Conservation (phyloP, 2,888 invertebrate species). For the Sesia bembeciformis region DNA sequence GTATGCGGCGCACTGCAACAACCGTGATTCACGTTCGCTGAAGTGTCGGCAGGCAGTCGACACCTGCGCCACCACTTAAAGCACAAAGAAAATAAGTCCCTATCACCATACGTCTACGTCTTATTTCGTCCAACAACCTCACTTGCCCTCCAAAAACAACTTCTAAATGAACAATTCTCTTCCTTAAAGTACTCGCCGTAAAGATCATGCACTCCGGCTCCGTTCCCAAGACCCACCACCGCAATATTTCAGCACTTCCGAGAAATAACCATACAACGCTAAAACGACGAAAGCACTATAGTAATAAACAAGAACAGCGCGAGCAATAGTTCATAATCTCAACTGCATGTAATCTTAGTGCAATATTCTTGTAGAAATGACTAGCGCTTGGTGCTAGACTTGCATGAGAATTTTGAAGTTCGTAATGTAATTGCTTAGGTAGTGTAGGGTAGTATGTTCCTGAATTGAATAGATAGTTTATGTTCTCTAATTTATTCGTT, state of each 20-base stretch:
- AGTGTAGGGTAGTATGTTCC: too few relatives aligned
- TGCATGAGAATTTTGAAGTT: too few relatives aligned
- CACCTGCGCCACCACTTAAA: constrained; percentile 43
- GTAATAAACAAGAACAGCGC: constrained; percentile 43
- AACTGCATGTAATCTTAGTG: constrained; percentile 26
- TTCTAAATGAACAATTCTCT: constrained; percentile 34
- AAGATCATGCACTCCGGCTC: constrained; percentile 35
- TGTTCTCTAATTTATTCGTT: too few relatives aligned
- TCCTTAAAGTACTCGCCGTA: constrained; percentile 35
- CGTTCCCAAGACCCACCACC: constrained; percentile 36
- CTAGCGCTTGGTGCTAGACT: constrained; percentile 7
- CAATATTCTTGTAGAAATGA: constrained; percentile 4
- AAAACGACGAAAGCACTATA: constrained; percentile 48
- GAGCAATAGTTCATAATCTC: constrained; percentile 52
- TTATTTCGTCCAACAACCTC: constrained; percentile 13
- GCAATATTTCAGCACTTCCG: constrained; percentile 62
- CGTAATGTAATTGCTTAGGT: too few relatives aligned
- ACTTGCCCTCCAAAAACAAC: constrained; percentile 28
- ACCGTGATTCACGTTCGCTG: constrained; percentile 54
- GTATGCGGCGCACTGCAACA: constrained; percentile 54
- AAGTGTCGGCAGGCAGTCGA: constrained; percentile 32
- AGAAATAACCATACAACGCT: constrained; percentile 64
- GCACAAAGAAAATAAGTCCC: constrained; percentile 17
- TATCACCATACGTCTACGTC: constrained; percentile 16
- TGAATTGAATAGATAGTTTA: too few relatives aligned